Conservation (phyloP, 2,113 vertebrate species). For the Larimichthys polyactis region DNA sequence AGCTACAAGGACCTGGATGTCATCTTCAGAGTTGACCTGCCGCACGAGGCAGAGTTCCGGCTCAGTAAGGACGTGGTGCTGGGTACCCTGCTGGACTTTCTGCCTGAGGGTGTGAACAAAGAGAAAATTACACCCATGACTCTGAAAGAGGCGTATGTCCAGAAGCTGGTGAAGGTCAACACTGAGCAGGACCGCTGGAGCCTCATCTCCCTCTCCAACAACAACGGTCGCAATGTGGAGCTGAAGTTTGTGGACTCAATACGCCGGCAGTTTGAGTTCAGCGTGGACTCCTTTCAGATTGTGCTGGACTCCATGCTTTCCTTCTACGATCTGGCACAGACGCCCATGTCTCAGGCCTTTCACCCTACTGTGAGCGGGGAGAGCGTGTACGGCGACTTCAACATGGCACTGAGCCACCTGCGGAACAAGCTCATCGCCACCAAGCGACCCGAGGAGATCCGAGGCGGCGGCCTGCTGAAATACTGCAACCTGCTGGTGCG, state of each 20-base stretch:
- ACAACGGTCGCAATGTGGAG: slow-evolving; percentile 95
- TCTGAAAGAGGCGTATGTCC: slow-evolving; percentile 95
- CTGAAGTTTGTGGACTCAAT: slow-evolving; percentile 97
- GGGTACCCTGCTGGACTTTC: slow-evolving; percentile 93
- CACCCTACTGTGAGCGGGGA: slow-evolving; percentile 92
- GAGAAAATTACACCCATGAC: slow-evolving; percentile 94
- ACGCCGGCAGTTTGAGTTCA: slow-evolving; percentile 97
- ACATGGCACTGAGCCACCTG: slow-evolving; percentile 90
- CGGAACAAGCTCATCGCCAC: slow-evolving; percentile 94
- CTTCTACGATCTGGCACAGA: slow-evolving; percentile 87
- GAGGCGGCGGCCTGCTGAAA: slow-evolving; percentile 96
- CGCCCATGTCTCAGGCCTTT: slow-evolving; percentile 88
- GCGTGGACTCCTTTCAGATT: slow-evolving; percentile 99
- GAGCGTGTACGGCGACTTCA: slow-evolving; percentile 95
- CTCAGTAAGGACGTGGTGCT: slow-evolving; percentile 94
- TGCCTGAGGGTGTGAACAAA: slow-evolving; percentile 95
- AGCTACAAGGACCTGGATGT: slow-evolving; percentile 98
- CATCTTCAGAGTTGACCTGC: slow-evolving; percentile 94
- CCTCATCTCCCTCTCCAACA: slow-evolving; percentile 98
- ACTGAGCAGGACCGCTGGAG: slow-evolving; percentile 97
- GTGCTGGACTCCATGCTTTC: slow-evolving; percentile 93
- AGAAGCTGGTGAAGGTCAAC: slow-evolving; percentile 97
- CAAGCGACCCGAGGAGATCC: slow-evolving; percentile 96
- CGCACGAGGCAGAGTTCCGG: slow-evolving; percentile 90
- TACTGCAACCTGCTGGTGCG: slow-evolving; percentile 97